Evolutionary conservation across 2,797 vertebrate species (phyloP), one percentile per base, ranked within the genome.

Genomic region (Pampus argenteus): DNA sequence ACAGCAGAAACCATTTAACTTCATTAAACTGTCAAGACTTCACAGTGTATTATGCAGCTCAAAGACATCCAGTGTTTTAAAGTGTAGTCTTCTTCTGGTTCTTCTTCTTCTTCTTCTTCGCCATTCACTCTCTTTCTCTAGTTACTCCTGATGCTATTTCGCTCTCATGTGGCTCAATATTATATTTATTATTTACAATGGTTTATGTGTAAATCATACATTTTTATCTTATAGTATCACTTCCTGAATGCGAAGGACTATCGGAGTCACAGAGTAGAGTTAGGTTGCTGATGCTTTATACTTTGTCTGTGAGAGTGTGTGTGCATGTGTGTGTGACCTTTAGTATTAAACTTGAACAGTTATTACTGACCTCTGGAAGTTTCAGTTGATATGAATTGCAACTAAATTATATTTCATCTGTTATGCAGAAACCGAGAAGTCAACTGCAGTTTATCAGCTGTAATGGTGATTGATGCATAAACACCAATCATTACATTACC

Each of bases 1-100:
- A 62, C 52, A 51, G 40, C 62, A 76, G 71, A 79, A 82, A 69
- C 48, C 62, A 78, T 82, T 79, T 84, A 74, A 72, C 48, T 81
- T 48, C 58, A 80, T 83, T 70, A 76, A 74, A 76, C 68, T 81
- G 77, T 76, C 77, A 72, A 51, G 23, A 63, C 3, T 34, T 52
- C 26, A 28, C 36, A 22, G 23, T 73, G 60, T 26, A 58, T 84
- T 62, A 78, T 78, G 63, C 34, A 51, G 44, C 50, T 52, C 61
- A 23, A 34, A 55, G 64, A 79, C 17, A 38, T 38, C 3, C 61
- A 36, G 55, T 13, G 38, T 42, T 62, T 26, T 5, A 50, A 61
- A 42, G 40, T 48, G 38, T 28, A 40, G 47, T 15, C 28, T 15
- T 5, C 17, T 40, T 15, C 47, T 6, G 11, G 17, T 29, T 31